phyloP scores from a whole-genome alignment of 2,797 vertebrate species.

The Perodicticus potto region DNA sequence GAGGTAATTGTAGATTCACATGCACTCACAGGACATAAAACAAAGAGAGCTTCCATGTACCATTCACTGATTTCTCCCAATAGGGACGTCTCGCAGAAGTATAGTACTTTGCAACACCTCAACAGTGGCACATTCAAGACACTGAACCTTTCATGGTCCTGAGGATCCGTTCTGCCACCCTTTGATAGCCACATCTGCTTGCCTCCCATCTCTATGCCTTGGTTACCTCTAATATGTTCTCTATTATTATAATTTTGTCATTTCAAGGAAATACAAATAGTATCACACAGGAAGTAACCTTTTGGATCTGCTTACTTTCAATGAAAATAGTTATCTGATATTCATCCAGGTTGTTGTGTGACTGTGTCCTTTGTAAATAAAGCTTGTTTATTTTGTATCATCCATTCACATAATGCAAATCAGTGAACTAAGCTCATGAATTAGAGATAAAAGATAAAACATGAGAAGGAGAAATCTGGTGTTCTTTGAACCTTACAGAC shows the following conservation, averaged over 20 bases:
- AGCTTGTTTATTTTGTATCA: not conserved
- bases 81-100: not conserved
- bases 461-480: not conserved
- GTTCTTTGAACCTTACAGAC: not conserved
- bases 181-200: not conserved
- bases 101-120: too few species aligned
- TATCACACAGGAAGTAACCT: too few species aligned
- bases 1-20: not conserved
- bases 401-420: not conserved
- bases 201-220: not conserved
- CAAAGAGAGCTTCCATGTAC: not conserved
- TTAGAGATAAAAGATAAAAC: not conserved
- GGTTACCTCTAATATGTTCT: not conserved
- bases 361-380: not conserved
- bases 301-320: not conserved
- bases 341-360: not conserved
- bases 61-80: not conserved
- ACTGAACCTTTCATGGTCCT: not conserved
- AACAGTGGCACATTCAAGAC: not conserved
- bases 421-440: not conserved
- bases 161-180: not conserved
- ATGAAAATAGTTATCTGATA: not conserved
- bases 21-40: not conserved
- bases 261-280: not conserved
- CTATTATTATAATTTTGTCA: not conserved